Evolutionary conservation across 2,888 invertebrate species (phyloP).

Genomic region (Lomographa bimaculata): DNA sequence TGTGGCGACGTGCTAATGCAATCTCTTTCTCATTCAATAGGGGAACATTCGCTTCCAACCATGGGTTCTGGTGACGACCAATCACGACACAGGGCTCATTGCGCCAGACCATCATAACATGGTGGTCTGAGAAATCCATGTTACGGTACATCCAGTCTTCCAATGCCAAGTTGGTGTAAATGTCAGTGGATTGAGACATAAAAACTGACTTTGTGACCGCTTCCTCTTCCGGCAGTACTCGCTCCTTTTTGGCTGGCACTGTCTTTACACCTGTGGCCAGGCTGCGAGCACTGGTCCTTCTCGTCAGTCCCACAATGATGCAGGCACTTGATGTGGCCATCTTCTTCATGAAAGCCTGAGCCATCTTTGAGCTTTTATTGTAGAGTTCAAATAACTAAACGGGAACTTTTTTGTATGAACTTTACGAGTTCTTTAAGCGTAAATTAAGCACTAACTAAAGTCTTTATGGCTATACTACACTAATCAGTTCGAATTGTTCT

Average conservation of each 20-base stretch:
- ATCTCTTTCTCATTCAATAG: conserved; percentile 87
- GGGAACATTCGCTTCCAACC: conserved; percentile 93
- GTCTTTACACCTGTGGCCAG: conserved; percentile 54
- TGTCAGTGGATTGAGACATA: conserved; percentile 95
- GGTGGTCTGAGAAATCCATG: conserved; percentile 91
- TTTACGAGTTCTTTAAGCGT: conserved; percentile 58
- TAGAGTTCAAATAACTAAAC: conserved; percentile 44
- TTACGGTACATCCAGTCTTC: conserved; percentile 98
- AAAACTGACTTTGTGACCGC: conserved; percentile 93
- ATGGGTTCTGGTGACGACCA: conserved; percentile 98
- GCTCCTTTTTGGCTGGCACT: conserved; percentile 52
- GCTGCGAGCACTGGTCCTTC: conserved; percentile 63
- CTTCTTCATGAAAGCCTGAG: conserved; percentile 74
- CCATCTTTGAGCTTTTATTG: conserved; percentile 62
- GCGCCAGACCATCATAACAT: conserved; percentile 95
- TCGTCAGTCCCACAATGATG: conserved; percentile 63
- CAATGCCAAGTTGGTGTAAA: conserved; percentile 96
- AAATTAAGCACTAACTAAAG: conserved; percentile 48
- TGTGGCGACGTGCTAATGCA: conserved; percentile 93
- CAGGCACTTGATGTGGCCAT: conserved; percentile 65
- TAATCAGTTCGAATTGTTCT: conserved; percentile 51
- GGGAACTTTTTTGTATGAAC: conserved; percentile 81
- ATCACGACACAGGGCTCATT: conserved; percentile 98
- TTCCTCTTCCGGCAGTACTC: conserved; percentile 59
- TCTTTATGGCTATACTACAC: conserved; percentile 26